These are phyloP conservation scores for Synergus japonicus DNA, from an alignment of 2,888 invertebrate species.

Conservation along the genomic window DNA sequence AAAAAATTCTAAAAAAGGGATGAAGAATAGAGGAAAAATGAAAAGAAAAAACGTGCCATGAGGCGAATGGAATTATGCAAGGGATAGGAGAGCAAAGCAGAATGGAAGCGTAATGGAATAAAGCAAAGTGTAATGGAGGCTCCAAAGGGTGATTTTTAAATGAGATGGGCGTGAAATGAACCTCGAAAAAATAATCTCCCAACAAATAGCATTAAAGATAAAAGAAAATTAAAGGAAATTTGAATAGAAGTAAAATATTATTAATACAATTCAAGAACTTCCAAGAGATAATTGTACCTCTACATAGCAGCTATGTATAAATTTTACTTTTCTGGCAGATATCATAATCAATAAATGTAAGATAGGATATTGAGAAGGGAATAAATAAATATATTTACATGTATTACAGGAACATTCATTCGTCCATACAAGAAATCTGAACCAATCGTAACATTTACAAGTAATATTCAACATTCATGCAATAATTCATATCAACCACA, in stretches of 20 bases:
- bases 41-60: constrained; percentile 15
- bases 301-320: not conserved
- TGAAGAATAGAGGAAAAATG: constrained; percentile 12
- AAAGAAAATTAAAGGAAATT: not conserved
- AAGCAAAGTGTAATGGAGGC: constrained; percentile 22
- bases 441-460: not conserved
- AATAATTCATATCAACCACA: not conserved
- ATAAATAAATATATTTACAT: too few relatives aligned
- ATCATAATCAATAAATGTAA: not conserved
- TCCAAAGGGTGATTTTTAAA: constrained; percentile 32
- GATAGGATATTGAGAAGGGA: too few relatives aligned
- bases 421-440: not conserved
- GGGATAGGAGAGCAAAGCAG: constrained; percentile 22
- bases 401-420: not conserved
- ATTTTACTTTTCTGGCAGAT: not conserved
- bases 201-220: not conserved
- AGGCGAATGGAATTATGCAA: constrained; percentile 13
- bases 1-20: constrained; percentile 12
- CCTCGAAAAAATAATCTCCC: constrained; percentile 1
- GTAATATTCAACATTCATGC: not conserved
- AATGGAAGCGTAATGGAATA: constrained; percentile 25
- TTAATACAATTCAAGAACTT: not conserved
- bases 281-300: not conserved
- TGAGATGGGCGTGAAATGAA: constrained; percentile 10
- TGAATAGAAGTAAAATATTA: not conserved